phyloP scores from a whole-genome alignment of 2,113 vertebrate genomes.

The Callocephalon fimbriatum region DNA sequence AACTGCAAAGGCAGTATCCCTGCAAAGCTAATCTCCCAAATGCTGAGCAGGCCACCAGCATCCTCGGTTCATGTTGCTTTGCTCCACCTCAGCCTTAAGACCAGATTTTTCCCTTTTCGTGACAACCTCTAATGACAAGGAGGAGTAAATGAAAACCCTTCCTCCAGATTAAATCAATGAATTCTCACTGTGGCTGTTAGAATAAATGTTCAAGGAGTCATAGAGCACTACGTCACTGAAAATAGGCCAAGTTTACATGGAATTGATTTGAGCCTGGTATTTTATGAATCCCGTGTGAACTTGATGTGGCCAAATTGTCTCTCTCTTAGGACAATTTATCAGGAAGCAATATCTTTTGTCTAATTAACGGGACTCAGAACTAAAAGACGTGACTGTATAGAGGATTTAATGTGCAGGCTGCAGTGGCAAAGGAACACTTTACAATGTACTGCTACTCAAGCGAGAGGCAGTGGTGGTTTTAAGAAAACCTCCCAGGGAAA shows the following conservation, averaged over 20 bases:
- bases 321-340: constrained; percentile 34
- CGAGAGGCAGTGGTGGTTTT: background rate
- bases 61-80: rapidly evolving
- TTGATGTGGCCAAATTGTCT: constrained; percentile 19
- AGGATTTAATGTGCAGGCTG: constrained; percentile 17
- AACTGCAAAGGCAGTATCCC: background rate
- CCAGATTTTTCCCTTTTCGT: background rate
- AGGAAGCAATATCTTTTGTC: constrained; percentile 24
- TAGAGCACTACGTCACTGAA: constrained; percentile 12
- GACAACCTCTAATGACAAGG: background rate
- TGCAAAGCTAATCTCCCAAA: background rate
- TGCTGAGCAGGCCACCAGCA: background rate
- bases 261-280: constrained; percentile 35
- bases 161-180: constrained; percentile 31
- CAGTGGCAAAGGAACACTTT: background rate
- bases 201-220: constrained; percentile 42
- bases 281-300: constrained; percentile 9
- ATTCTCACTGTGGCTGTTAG: constrained; percentile 46
- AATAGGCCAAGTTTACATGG: constrained; percentile 41
- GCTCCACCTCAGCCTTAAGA: background rate
- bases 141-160: background rate
- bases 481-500: constrained; percentile 19
- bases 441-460: background rate
- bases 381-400: background rate
- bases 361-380: constrained; percentile 29